Percentiles rank a stretch among this genome's conserved stretches.
Conservation (phyloP, 2,888 invertebrate genomes). For the Hemaris fuciformis region DNA sequence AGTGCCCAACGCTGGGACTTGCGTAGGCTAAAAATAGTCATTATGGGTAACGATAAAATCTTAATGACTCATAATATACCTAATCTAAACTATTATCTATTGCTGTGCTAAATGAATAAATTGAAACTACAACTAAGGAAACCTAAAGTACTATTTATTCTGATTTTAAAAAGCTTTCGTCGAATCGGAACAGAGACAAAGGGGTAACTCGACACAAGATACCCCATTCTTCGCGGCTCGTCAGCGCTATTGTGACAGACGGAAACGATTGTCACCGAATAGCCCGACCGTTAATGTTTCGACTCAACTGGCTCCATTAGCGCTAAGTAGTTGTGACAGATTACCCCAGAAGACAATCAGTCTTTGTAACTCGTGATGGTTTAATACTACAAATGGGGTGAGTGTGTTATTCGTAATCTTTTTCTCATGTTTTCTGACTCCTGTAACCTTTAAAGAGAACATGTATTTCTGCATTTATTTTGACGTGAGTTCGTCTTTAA, state of each 20-base stretch:
- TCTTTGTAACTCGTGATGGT: background rate
- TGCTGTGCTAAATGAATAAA: background rate
- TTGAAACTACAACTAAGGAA: background rate
- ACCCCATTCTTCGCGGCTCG: background rate
- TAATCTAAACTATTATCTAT: too few relatives aligned
- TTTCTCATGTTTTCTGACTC: too few relatives aligned
- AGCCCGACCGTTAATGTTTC: background rate
- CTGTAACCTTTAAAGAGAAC: too few relatives aligned
- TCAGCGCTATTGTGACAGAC: background rate
- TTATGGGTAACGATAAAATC: too few relatives aligned
- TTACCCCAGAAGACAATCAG: background rate
- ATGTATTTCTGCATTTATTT: too few relatives aligned
- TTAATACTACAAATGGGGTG: background rate
- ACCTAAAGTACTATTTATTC: background rate
- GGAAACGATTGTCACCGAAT: background rate
- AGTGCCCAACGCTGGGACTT: too few relatives aligned
- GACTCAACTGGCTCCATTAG: background rate
- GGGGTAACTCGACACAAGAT: background rate
- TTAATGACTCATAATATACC: too few relatives aligned
- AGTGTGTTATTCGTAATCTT: too few relatives aligned
- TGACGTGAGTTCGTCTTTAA: too few relatives aligned
- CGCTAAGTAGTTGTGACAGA: background rate
- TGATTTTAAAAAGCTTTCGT: background rate
- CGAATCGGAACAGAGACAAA: background rate
- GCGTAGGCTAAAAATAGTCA: too few relatives aligned